These are phyloP conservation scores for Chondrilla cf. caribensis DNA, from an alignment of 37 sponge, comb jelly and placozoan species.

Conservation along the genomic window DNA sequence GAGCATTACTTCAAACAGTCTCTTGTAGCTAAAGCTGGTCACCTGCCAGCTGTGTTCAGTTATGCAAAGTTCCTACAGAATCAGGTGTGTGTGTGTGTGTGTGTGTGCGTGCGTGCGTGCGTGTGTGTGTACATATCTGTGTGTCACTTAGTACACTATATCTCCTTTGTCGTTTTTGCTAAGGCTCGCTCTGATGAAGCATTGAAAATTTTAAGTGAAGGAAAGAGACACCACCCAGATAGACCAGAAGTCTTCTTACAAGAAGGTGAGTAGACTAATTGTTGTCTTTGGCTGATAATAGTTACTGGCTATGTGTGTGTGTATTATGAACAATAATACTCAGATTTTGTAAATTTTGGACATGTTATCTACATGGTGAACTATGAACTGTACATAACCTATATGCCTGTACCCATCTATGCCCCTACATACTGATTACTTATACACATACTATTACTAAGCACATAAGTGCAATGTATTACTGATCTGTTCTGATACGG, in stretches of 20 bases:
- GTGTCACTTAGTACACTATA: too few species aligned
- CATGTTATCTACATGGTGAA: too few species aligned
- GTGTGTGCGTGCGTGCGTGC: too few species aligned
- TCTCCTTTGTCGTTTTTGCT: background rate
- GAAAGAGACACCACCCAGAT: background rate
- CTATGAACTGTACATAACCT: too few species aligned
- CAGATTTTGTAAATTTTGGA: too few species aligned
- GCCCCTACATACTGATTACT: too few species aligned
- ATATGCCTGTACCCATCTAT: too few species aligned
- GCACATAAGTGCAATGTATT: too few species aligned
- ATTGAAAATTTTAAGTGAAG: background rate
- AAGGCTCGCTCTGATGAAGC: conserved; percentile 4
- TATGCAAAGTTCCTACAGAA: conserved; percentile 14
- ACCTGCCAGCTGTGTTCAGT: conserved; percentile 26
- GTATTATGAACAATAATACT: too few species aligned
- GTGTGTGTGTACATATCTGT: too few species aligned
- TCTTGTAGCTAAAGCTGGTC: conserved; percentile 8
- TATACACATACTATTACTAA: too few species aligned
- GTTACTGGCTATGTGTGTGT: background rate
- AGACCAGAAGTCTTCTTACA: conserved; percentile 2
- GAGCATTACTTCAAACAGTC: conserved; percentile 13
- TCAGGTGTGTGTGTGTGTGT: conserved; percentile 8
- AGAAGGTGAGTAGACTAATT: background rate
- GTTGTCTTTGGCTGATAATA: background rate
- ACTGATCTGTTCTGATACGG: too few species aligned